Conservation (phyloP, 2,888 invertebrate species). For the Leptopilina myrica region DNA sequence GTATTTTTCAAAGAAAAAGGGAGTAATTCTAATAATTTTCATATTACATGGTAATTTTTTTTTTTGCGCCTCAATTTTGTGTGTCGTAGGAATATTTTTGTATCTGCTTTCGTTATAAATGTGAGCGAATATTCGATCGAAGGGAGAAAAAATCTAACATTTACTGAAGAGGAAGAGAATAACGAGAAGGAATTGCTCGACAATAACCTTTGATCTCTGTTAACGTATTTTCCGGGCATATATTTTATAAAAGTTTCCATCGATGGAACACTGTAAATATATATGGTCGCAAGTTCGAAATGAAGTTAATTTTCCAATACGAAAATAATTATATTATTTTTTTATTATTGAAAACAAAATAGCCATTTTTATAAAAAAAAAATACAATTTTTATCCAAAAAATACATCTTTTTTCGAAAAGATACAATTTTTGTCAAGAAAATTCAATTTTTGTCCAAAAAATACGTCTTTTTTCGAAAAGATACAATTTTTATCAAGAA, state of each 20-base stretch:
- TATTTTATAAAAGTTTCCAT: not conserved
- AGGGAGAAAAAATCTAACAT: not conserved
- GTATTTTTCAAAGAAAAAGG: too few species aligned
- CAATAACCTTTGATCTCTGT: slow-evolving; percentile 25
- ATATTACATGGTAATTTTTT: too few species aligned
- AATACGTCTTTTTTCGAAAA: too few species aligned
- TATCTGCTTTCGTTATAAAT: not conserved
- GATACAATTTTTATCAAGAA: too few species aligned
- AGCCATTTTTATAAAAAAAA: too few species aligned
- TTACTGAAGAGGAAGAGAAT: slow-evolving; percentile 10
- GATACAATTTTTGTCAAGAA: too few species aligned
- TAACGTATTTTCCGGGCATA: not conserved
- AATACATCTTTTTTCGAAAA: too few species aligned
- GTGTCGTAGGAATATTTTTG: not conserved
- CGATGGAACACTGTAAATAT: not conserved
- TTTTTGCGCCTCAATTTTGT: not conserved
- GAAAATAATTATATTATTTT: not conserved
- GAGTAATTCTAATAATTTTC: too few species aligned
- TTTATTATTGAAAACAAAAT: too few species aligned
- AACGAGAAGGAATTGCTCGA: slow-evolving; percentile 16
- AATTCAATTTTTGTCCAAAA: too few species aligned
- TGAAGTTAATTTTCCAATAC: not conserved
- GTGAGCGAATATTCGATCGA: not conserved
- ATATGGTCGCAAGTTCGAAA: not conserved
- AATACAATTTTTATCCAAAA: too few species aligned